These are phyloP conservation scores for Halictus ligatus DNA, from an alignment of 2,888 invertebrate species.

Conservation along the genomic window DNA sequence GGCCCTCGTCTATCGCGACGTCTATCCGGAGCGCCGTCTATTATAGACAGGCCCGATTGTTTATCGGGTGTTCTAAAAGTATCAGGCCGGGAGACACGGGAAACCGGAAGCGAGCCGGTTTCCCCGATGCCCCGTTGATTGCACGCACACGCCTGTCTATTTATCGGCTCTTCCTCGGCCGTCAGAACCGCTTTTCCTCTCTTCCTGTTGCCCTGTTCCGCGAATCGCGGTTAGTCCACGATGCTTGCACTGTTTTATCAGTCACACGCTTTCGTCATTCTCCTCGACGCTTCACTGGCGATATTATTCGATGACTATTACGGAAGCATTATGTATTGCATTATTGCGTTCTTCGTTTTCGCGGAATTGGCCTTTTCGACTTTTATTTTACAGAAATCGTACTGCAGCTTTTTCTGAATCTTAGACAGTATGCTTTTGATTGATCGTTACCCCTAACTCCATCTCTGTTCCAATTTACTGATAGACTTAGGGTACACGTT, in stretches of 20 bases:
- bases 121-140: conserved; percentile 40
- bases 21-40: conserved; percentile 61
- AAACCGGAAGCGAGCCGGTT: conserved; percentile 54
- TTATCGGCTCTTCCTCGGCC: conserved; percentile 53
- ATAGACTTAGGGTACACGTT: no score
- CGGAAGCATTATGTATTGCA: neutral
- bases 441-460: no score
- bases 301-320: neutral
- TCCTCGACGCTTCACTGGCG: neutral
- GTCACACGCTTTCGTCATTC: neutral
- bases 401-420: no score
- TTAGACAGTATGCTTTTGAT: no score
- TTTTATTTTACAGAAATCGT: no score
- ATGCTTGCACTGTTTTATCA: conserved; percentile 11
- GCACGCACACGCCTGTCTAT: conserved; percentile 22
- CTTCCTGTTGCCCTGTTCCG: conserved; percentile 2
- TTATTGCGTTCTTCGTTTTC: neutral
- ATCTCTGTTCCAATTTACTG: no score
- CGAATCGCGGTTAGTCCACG: conserved; percentile 24
- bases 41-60: conserved; percentile 61
- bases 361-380: neutral
- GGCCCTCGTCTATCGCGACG: conserved; percentile 32
- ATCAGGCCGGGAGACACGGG: conserved; percentile 51
- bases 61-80: conserved; percentile 73
- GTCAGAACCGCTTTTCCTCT: neutral